phyloP scores from a whole-genome alignment of 2,797 vertebrate species.

The Aphelocoma californica region DNA sequence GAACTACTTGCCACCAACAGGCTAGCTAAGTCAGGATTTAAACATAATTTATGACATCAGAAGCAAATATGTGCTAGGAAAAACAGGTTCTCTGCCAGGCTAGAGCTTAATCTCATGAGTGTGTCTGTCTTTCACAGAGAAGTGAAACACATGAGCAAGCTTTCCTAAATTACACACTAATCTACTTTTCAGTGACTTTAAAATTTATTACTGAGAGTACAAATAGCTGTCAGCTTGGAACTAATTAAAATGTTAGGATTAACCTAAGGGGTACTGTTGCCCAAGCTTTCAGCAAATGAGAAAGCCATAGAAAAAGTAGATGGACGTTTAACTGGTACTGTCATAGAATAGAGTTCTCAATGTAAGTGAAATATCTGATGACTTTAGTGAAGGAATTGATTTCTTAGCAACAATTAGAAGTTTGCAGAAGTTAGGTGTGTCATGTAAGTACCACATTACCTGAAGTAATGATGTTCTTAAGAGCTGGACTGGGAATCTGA shows the following conservation, averaged over 20 bases:
- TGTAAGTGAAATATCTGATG: not conserved
- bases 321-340: not conserved
- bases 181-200: conserved; percentile 44
- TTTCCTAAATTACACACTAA: conserved; percentile 45
- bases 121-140: not conserved
- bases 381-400: not conserved
- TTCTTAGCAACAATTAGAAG: not conserved
- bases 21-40: not conserved
- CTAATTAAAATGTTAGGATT: conserved; percentile 60
- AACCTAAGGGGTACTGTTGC: conserved; percentile 14
- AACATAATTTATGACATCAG: not conserved
- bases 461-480: not conserved
- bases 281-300: conserved; percentile 15
- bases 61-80: not conserved
- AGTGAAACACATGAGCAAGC: conserved; percentile 24
- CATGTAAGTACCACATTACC: not conserved
- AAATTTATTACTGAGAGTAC: conserved; percentile 30
- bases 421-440: not conserved
- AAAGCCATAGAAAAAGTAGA: not conserved
- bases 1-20: not conserved
- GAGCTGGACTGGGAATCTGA: not conserved
- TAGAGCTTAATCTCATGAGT: not conserved
- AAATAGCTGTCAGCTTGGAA: conserved; percentile 46
- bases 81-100: not conserved
- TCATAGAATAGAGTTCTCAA: not conserved